Conservation (phyloP, 2,113 vertebrate species). For the Orthonyx spaldingii region DNA sequence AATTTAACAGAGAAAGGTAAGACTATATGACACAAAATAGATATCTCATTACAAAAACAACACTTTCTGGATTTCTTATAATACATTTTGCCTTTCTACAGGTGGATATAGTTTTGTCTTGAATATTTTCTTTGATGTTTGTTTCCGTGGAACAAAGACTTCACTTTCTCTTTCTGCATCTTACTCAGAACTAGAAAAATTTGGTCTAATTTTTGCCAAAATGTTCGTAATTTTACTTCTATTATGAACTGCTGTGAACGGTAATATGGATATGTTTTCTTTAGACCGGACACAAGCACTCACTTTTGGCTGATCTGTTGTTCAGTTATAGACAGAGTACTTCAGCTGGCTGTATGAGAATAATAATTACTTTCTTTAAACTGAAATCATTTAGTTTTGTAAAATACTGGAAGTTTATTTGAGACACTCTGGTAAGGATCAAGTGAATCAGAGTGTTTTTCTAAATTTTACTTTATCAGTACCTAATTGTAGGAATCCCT, state of each 20-base stretch:
- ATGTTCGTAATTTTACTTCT: background rate
- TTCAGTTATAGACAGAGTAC: background rate
- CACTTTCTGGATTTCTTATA: background rate
- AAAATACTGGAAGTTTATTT: background rate
- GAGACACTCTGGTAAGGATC: background rate
- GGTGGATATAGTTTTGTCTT: background rate
- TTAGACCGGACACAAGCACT: background rate
- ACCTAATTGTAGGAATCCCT: background rate
- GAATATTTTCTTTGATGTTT: background rate
- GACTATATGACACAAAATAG: background rate
- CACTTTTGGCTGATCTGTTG: background rate
- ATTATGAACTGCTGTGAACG: background rate
- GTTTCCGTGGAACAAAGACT: background rate
- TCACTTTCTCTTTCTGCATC: background rate
- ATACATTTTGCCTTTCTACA: background rate
- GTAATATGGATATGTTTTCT: background rate
- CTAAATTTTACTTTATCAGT: background rate
- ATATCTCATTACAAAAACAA: background rate
- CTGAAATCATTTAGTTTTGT: background rate
- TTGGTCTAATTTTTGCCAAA: background rate
- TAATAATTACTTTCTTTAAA: background rate
- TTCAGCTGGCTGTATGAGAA: background rate
- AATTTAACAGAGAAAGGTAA: constrained; percentile 97
- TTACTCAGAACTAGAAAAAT: background rate
- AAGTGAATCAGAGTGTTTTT: background rate